Evolutionary conservation across 2,888 invertebrate genomes (phyloP), one percentile per base, ranked within the genome.

Genomic region (Polydrusus pterygomalis): DNA sequence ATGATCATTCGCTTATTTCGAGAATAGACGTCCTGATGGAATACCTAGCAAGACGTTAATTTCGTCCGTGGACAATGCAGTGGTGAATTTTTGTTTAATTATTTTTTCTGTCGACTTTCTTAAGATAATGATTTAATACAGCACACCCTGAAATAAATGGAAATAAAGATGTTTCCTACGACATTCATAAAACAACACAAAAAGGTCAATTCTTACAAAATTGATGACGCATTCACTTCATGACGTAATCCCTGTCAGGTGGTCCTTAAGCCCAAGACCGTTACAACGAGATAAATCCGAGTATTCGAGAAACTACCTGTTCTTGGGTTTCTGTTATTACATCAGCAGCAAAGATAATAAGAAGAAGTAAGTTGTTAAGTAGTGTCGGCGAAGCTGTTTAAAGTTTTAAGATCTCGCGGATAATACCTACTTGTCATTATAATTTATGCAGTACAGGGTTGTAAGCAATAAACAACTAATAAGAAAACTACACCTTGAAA

Each of bases 221-320:
- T 17, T 10, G 58, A 17, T 60, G 58, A 60, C 58, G 38, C 2
- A 17, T 17, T 38, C n/a, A 54, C 7, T 11, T 40, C 13, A 40
- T 68, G 68, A 68, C 68, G 68, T 54, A 65, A 65, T 47, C 17
- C 20, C 25, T 38, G 18, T 54, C 20, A 68, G 68, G 68, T 56
- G 68, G 54, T 68, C 54, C 54, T 13, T 10, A 40, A n/a, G 40
- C 54, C 56, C 68, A 13, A 20, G 40, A 68, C 68, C 68, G 18
- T 40, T 51, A 68, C 15, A 51, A 54, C 20, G 40, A 68, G 38
- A 56, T 56, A 43, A 68, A 51, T 30, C 20, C 17, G 54, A 56
- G 68, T 54, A 54, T 30, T 20, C 17, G 54, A 56, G 68, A 68
- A 54, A 40, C 68, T 54, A 65, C 65, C 65, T 65, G 65, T 49